These are phyloP conservation scores for Knipowitschia caucasica DNA, from an alignment of 2,797 vertebrate species.

Conservation along the genomic window DNA sequence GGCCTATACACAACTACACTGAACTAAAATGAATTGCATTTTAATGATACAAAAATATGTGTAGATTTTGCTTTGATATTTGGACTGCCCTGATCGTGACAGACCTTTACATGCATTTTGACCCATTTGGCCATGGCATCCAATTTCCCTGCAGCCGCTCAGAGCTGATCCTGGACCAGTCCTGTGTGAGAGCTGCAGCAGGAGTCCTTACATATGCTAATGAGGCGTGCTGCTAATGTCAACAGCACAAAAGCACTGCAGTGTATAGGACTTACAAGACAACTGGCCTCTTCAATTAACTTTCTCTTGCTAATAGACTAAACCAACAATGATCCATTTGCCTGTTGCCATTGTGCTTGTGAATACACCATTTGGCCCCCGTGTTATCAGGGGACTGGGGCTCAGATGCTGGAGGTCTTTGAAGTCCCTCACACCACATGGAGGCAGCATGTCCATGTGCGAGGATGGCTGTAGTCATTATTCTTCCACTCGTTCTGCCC, in stretches of 20 bases:
- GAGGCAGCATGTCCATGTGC: conserved; percentile 68
- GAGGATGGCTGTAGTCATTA: conserved; percentile 48
- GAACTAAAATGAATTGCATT: no score
- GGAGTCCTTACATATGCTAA: conserved; percentile 14
- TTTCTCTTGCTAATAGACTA: conserved; percentile 37
- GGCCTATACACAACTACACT: no score
- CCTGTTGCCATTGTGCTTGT: conserved; percentile 18
- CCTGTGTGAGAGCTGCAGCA: background rate
- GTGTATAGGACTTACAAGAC: conserved; percentile 28
- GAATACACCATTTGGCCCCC: conserved; percentile 18
- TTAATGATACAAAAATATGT: no score
- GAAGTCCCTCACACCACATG: conserved; percentile 69
- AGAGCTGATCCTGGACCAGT: background rate
- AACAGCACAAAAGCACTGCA: conserved; percentile 28
- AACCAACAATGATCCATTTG: conserved; percentile 40
- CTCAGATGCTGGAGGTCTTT: conserved; percentile 56
- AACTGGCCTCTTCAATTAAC: conserved; percentile 25
- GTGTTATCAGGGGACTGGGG: conserved; percentile 8
- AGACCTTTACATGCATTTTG: no score
- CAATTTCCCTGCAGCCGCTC: no score
- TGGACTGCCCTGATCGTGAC: no score
- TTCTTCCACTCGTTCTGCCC: conserved; percentile 25
- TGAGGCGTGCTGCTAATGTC: conserved; percentile 16
- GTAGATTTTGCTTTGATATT: no score
- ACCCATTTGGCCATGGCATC: no score